Percentiles rank a stretch among this genome's conserved stretches.
Conservation (phyloP, 2,888 invertebrate species). For the Marasmarcha lunaedactyla region DNA sequence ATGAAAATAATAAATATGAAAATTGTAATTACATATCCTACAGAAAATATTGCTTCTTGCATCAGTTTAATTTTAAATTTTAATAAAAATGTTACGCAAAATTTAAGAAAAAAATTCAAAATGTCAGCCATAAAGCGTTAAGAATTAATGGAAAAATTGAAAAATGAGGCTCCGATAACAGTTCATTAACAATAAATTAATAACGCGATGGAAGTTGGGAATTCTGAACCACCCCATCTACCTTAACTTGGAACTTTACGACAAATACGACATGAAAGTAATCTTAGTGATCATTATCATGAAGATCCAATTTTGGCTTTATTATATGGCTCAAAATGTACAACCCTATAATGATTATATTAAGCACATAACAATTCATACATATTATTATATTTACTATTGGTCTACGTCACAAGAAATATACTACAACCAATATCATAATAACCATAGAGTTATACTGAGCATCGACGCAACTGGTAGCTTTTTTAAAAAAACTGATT, state of each 20-base stretch:
- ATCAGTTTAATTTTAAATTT: too few relatives aligned
- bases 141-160: constrained; percentile 2
- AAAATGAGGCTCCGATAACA: constrained; percentile 4
- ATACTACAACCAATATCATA: constrained; percentile 2
- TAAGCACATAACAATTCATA: too few relatives aligned
- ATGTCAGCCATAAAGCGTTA: constrained; percentile 8
- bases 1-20: not conserved
- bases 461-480: too few relatives aligned
- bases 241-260: constrained; percentile 5
- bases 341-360: too few relatives aligned
- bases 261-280: too few relatives aligned
- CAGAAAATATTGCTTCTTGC: constrained; percentile 8
- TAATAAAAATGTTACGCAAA: not conserved
- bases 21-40: constrained; percentile 7
- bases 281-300: too few relatives aligned
- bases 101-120: constrained; percentile 3
- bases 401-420: not conserved
- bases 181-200: constrained; percentile 4
- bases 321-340: too few relatives aligned
- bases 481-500: too few relatives aligned
- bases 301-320: too few relatives aligned
- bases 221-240: too few relatives aligned
- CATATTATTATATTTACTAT: constrained; percentile 1
- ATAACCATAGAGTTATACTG: too few relatives aligned
- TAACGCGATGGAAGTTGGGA: constrained; percentile 1